Percentiles rank a stretch among this genome's conserved stretches.
Conservation (phyloP, 2,797 vertebrate species). For the Chrysocyon brachyurus region DNA sequence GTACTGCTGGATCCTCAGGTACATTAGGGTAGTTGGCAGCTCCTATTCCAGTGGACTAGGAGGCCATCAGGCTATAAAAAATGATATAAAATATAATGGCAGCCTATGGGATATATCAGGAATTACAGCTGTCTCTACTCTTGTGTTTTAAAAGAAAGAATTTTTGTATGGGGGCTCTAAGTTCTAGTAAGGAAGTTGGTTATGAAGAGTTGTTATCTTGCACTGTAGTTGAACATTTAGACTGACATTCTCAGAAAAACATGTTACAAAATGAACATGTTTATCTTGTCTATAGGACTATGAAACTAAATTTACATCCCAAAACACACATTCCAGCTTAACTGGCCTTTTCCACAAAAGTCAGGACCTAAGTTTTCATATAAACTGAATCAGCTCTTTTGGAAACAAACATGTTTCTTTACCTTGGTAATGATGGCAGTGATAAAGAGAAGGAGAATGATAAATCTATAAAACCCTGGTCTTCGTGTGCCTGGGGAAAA, state of each 20-base stretch:
- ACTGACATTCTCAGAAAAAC: neutral
- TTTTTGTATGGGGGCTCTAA: neutral
- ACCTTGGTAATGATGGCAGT: neutral
- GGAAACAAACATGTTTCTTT: constrained; percentile 32
- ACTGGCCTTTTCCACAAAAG: constrained; percentile 25
- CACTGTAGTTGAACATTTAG: neutral
- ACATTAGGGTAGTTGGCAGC: neutral
- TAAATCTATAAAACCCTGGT: neutral
- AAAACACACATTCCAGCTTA: neutral
- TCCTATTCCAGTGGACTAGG: neutral
- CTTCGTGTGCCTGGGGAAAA: neutral
- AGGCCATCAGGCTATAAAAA: neutral
- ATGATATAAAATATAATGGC: neutral
- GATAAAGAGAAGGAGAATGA: constrained; percentile 57
- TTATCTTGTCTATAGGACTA: neutral
- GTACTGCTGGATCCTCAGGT: neutral
- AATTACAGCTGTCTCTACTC: neutral
- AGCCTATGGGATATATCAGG: neutral
- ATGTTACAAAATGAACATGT: neutral
- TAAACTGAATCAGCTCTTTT: neutral
- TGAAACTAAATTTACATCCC: constrained; percentile 9
- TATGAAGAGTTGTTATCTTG: neutral
- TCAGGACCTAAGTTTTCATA: neutral
- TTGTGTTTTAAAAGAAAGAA: neutral
- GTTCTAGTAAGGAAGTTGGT: neutral